Evolutionary conservation across 2,113 vertebrate species (phyloP).

Genomic region (Echinops telfairi): DNA sequence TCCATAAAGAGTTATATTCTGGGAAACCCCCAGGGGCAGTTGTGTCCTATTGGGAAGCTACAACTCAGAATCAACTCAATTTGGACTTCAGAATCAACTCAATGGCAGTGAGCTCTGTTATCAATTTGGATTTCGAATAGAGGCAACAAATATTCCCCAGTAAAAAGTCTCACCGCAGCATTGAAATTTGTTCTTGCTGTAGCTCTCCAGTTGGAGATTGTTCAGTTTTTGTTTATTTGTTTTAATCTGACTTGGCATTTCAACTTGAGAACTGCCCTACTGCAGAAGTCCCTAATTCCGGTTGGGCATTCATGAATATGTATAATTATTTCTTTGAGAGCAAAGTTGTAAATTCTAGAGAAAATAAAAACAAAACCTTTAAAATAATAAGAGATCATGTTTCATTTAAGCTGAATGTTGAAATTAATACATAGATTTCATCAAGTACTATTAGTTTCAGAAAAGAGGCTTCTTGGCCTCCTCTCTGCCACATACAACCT

Average conservation of each 20-base stretch:
- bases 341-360: neutral
- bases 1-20: too few species aligned
- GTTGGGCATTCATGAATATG: neutral
- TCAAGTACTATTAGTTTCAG: neutral
- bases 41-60: too few species aligned
- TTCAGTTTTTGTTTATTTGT: conserved; percentile 25
- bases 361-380: neutral
- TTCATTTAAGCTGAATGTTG: conserved; percentile 19
- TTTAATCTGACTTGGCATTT: conserved; percentile 49
- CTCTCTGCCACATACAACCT: neutral
- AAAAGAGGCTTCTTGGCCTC: neutral
- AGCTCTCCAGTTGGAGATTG: neutral
- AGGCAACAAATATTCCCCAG: conserved; percentile 23
- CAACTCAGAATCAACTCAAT: too few species aligned
- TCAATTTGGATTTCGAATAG: conserved; percentile 21
- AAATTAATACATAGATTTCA: conserved; percentile 16
- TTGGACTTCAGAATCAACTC: too few species aligned
- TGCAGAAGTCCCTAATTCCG: conserved; percentile 14
- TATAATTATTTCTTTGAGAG: conserved; percentile 11
- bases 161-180: neutral
- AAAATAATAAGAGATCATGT: neutral
- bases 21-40: too few species aligned
- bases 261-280: neutral
- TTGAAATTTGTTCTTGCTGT: neutral
- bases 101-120: neutral